Evolutionary conservation across 2,113 vertebrate species (phyloP), one percentile per base, ranked within the genome.

Genomic region (Tylochromis polylepis): DNA sequence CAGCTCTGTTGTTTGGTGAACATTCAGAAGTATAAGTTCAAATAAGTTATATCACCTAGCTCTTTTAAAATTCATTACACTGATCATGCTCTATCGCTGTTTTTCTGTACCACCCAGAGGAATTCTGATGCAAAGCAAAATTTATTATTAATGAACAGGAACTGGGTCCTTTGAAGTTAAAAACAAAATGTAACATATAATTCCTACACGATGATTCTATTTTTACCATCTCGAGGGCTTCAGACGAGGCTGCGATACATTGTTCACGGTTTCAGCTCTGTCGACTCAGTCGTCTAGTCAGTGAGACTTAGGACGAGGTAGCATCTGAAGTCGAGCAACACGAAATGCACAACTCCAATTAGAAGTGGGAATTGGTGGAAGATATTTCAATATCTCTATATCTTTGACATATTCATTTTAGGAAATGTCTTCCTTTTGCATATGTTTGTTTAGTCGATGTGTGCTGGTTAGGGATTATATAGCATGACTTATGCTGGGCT

Each of bases 1-100:
- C 51, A 81, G 88, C 53, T 90, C 81, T 94, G 87, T 70, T 91
- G 79, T 91, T 96, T 96, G 95, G 95, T 94, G 93, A 92, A 82
- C 56, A 90, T 94, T 81, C 78, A 51, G 57, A 55, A 81, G 82
- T 93, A 86, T 91, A 67, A 29, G 22, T 75, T 77, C 70, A 77
- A 51, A 77, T 77, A 51, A 86, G 77, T 51, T 22, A 6, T 59
- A 12, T 24, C 81, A 43, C 41, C 34, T 79, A 12, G 55, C 41
- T 87, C 38, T 36, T 81, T 83, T 72, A 7, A 41, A 41, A 85
- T 67, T 12, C 3, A 8, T 49, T 79, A 20, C 22, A 60, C 82
- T 36, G 27, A 41, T 82, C 79, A 11, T 43, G 18, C 29, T 20
- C 8, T 5, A 51, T 65, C 18, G 6, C 3, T 46, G 3, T 46